Evolutionary conservation across 2,888 invertebrate genomes (phyloP).

Genomic region (Zootermopsis nevadensis): DNA sequence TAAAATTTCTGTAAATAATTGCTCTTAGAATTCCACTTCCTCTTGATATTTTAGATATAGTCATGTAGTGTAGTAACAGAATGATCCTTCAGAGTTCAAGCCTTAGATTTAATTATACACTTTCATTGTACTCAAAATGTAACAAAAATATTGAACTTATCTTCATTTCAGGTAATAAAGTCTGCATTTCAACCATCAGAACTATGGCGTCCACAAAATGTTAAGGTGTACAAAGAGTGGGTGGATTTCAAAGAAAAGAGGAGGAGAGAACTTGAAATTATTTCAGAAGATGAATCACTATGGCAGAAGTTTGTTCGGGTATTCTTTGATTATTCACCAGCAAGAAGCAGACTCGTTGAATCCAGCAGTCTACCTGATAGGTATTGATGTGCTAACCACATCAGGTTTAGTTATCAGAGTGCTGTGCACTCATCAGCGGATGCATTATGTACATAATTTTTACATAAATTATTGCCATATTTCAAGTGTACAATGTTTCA

Average conservation of each 20-base stretch:
- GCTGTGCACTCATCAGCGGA: no score
- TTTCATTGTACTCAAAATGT: not conserved
- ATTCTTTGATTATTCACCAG: not conserved
- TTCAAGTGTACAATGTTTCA: no score
- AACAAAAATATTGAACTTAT: not conserved
- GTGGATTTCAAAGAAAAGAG: slow-evolving; percentile 58
- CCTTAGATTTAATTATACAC: not conserved
- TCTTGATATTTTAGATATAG: not conserved
- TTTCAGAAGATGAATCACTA: not conserved
- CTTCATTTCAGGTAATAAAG: slow-evolving; percentile 58
- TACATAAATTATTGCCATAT: no score
- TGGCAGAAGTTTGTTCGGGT: slow-evolving; percentile 17
- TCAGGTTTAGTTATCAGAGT: no score
- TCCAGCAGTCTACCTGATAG: slow-evolving; percentile 4
- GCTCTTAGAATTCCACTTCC: no score
- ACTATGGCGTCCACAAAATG: slow-evolving; percentile 62
- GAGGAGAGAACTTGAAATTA: slow-evolving; percentile 52
- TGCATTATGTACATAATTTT: no score
- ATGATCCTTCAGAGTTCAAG: not conserved
- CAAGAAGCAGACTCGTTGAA: not conserved
- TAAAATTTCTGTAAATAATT: no score
- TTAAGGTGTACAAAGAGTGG: slow-evolving; percentile 60
- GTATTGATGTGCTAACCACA: not conserved
- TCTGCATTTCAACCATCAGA: slow-evolving; percentile 59
- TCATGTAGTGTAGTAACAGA: not conserved